phyloP scores from a whole-genome alignment of 2,888 invertebrate species.

The Clunio marinus region DNA sequence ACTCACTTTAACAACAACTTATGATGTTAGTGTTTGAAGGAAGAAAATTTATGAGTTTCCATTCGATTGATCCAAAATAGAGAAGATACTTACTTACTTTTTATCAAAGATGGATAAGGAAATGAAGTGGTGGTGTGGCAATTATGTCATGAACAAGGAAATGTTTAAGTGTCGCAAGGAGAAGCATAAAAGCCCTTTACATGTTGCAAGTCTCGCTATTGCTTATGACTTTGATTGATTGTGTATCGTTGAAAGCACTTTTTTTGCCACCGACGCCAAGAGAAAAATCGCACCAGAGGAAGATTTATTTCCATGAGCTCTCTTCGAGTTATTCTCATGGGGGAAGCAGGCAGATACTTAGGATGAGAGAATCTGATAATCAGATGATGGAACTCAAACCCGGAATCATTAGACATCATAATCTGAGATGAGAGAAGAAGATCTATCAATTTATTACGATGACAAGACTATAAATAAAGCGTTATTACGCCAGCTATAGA shows the following conservation, averaged over 20 bases:
- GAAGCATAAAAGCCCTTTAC: constrained; percentile 16
- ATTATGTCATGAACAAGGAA: constrained; percentile 20
- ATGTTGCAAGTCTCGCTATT: constrained; percentile 20
- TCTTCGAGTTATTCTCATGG: too few species aligned
- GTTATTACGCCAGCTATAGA: too few species aligned
- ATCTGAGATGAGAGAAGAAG: constrained; percentile 1
- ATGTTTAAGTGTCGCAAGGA: neutral
- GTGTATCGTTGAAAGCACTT: neutral
- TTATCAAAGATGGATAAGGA: too few species aligned
- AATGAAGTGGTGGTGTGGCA: constrained; percentile 1
- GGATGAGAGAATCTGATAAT: constrained; percentile 3
- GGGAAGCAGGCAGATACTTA: neutral
- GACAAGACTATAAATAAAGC: constrained; percentile 20
- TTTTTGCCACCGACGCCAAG: neutral
- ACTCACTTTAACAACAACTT: too few species aligned
- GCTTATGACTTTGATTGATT: constrained; percentile 39
- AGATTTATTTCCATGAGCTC: constrained; percentile 6
- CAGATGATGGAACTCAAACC: constrained; percentile 23
- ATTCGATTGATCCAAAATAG: constrained; percentile 14
- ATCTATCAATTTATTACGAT: constrained; percentile 27
- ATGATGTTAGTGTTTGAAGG: neutral
- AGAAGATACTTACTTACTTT: too few species aligned
- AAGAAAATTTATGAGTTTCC: constrained; percentile 20
- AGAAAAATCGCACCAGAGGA: neutral
- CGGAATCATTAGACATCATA: constrained; percentile 18